Percentiles rank a stretch among this genome's conserved stretches.
phyloP scores from a whole-genome alignment of 2,888 invertebrate genomes.

The Thereva unica region DNA sequence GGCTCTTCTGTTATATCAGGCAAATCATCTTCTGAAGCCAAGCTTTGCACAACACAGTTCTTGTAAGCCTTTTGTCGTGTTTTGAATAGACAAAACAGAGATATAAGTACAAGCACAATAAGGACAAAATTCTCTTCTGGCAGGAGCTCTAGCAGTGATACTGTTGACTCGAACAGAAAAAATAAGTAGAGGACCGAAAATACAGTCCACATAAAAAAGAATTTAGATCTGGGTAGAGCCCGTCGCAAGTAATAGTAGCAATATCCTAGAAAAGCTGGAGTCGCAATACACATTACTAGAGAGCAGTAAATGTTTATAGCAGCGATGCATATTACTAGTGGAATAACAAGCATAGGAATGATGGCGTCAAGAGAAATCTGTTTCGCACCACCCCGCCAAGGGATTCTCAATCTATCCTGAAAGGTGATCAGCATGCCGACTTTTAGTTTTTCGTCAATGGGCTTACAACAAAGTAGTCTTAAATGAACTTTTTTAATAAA shows the following conservation, averaged over 20 bases:
- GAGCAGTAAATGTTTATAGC: slow-evolving; percentile 58
- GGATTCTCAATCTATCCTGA: slow-evolving; percentile 63
- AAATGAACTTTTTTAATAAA: slow-evolving; percentile 43
- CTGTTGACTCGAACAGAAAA: slow-evolving; percentile 73
- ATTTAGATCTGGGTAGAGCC: slow-evolving; percentile 63
- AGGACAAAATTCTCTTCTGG: slow-evolving; percentile 67
- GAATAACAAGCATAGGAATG: slow-evolving; percentile 60
- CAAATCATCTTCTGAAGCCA: slow-evolving; percentile 51
- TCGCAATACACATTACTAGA: slow-evolving; percentile 50
- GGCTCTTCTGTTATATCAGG: slow-evolving; percentile 53
- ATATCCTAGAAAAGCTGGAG: slow-evolving; percentile 49
- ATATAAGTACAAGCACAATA: slow-evolving; percentile 50
- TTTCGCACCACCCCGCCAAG: slow-evolving; percentile 65
- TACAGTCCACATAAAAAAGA: slow-evolving; percentile 76
- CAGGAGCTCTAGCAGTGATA: slow-evolving; percentile 72
- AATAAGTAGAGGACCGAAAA: slow-evolving; percentile 69
- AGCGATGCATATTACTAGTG: slow-evolving; percentile 59
- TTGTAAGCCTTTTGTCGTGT: slow-evolving; percentile 50
- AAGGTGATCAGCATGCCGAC: slow-evolving; percentile 58
- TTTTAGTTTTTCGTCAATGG: slow-evolving; percentile 48
- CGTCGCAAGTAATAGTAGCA: slow-evolving; percentile 49
- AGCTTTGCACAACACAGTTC: slow-evolving; percentile 51
- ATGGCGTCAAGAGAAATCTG: slow-evolving; percentile 61
- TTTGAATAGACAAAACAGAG: slow-evolving; percentile 49
- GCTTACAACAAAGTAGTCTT: slow-evolving; percentile 52